phyloP scores from a whole-genome alignment of 2,888 invertebrate species.

The Parnassius orleans region DNA sequence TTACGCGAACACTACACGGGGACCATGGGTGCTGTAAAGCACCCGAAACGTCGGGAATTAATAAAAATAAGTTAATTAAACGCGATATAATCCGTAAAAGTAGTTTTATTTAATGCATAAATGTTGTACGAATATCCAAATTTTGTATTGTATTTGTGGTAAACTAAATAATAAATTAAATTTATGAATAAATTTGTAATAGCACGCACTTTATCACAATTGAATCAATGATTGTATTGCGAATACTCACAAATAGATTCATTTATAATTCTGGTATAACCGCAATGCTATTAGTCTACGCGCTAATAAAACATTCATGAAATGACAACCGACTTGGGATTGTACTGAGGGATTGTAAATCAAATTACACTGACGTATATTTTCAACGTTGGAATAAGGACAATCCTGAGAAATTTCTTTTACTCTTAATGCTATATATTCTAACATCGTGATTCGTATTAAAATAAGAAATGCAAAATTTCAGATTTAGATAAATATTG shows the following conservation, averaged over 20 bases:
- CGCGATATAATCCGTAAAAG: no score
- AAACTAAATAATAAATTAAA: no score
- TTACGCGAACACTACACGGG: no score
- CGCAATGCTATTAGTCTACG: slow-evolving; percentile 26
- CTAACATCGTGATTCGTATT: neutral
- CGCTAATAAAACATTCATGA: slow-evolving; percentile 27
- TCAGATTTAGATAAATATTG: no score
- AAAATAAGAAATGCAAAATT: no score
- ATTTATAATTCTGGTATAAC: slow-evolving; percentile 25
- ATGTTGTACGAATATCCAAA: no score
- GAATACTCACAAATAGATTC: slow-evolving; percentile 14
- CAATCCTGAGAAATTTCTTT: slow-evolving; percentile 16
- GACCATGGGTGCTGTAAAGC: no score
- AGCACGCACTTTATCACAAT: slow-evolving; percentile 1
- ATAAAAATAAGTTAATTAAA: no score
- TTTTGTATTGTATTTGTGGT: no score
- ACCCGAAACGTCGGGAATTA: no score
- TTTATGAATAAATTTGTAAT: no score
- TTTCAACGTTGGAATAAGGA: slow-evolving; percentile 17
- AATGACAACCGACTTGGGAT: slow-evolving; percentile 22
- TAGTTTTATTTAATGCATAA: no score
- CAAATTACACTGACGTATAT: slow-evolving; percentile 25
- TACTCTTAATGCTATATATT: neutral
- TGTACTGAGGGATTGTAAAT: slow-evolving; percentile 16
- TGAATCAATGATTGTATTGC: slow-evolving; percentile 16